Base-by-base conservation (phyloP, 2,797 vertebrate genomes). In the Peromyscus eremicus region DNA sequence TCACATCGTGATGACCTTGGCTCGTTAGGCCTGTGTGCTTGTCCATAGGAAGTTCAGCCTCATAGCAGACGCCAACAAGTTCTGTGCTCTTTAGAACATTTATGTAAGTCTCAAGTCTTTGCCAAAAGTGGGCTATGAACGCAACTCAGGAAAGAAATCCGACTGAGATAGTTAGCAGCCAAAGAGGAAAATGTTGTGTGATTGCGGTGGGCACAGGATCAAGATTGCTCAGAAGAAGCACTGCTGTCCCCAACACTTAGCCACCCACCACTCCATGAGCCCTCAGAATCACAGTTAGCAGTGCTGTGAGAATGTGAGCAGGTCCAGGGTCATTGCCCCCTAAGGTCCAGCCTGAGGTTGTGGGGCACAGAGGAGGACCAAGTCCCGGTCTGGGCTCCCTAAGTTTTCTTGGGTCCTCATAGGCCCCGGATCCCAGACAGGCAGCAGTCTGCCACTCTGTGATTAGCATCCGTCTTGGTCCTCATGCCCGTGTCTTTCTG, bases 61-160 rank as follows among this genome's bases (percentile, higher is more conserved):
- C 34, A 25, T 66, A 37, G 91, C 92, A 89, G 73, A 29, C 23
- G 43, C 79, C 66, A 34, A 68, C 88, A 93, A 89, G 52, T 83
- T 60, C 40, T 27, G 85, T 89, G 32, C 92, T 86, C 43, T 96
- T 87, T 92, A 52, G 76, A 89, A 71, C 86, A 49, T 93, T 95
- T 89, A n/a, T 73, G 0, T 70, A 81, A 62, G 57, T 91, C 93
- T 89, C 66, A 64, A 5, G 81, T 21, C 62, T 25, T 89, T 94
- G n/a, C 83, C 76, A 77, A 92, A 89, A 92, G 57, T 86, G 19
- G 19, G 57, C 79, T 76, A 16, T 94, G 77, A 43, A n/a, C 57
- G 5, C 4, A 27, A 89, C 46, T 94, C 49, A 19, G 68, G 62
- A 79, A 96, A 89, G 82, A 62, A 92, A 87, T 95, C 79, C 19